Conservation (phyloP, 2,113 vertebrate genomes). For the Tachysurus vachellii region DNA sequence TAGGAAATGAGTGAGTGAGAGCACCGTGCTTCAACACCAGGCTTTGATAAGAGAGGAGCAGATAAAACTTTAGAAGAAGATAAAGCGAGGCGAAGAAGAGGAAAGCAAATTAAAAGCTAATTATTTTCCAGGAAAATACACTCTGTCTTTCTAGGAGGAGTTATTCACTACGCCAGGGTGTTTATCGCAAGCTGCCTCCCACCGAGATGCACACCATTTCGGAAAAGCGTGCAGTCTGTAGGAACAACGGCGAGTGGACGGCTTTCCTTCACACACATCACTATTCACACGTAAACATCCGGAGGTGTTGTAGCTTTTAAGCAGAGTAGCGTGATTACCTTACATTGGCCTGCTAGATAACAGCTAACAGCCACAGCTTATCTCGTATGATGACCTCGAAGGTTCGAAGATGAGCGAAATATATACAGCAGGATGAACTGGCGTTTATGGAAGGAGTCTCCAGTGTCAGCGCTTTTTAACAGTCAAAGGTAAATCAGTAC, state of each 20-base stretch:
- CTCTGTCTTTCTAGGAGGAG: slow-evolving; percentile 53
- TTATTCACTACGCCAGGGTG: slow-evolving; percentile 55
- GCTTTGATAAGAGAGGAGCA: slow-evolving; percentile 22
- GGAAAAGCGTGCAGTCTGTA: slow-evolving; percentile 60
- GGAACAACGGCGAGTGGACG: slow-evolving; percentile 33
- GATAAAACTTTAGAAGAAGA: slow-evolving; percentile 6
- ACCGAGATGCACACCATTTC: slow-evolving; percentile 55
- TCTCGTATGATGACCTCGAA: neutral
- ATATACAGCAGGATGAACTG: neutral
- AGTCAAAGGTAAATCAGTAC: too few species aligned
- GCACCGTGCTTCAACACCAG: slow-evolving; percentile 21
- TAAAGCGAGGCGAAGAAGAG: slow-evolving; percentile 18
- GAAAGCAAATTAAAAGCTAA: slow-evolving; percentile 66
- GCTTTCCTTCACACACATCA: neutral
- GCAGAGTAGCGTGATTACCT: neutral
- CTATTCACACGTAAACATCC: neutral
- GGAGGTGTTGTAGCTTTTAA: neutral
- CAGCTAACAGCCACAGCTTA: too few species aligned
- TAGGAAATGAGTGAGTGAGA: too few species aligned
- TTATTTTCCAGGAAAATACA: slow-evolving; percentile 58
- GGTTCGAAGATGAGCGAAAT: neutral
- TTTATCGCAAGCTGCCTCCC: slow-evolving; percentile 63
- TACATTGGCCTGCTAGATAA: neutral
- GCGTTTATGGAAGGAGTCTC: too few species aligned
- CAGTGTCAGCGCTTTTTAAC: too few species aligned